Evolutionary conservation across 2,797 vertebrate species (phyloP).

Genomic region (Tadarida brasiliensis): DNA sequence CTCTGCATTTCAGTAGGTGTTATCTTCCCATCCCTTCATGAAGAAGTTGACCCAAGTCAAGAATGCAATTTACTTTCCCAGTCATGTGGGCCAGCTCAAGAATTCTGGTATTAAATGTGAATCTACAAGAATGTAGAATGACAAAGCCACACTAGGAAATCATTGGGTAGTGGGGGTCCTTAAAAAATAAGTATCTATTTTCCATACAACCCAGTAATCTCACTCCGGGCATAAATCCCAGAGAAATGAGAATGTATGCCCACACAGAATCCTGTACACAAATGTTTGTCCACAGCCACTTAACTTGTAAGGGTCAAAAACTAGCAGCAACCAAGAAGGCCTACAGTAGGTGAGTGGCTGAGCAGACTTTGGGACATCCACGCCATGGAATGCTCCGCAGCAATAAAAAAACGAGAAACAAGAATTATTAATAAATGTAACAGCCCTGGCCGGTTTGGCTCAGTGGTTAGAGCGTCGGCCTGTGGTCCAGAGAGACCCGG

Average conservation of each 20-base stretch:
- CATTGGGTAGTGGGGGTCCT: not conserved
- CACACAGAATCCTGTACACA: not conserved
- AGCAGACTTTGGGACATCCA: not conserved
- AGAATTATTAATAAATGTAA: not conserved
- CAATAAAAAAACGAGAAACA: no score
- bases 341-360: accelerated
- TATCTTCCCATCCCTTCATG: not conserved
- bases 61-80: not conserved
- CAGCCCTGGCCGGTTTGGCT: no score
- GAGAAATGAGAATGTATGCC: not conserved
- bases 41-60: not conserved
- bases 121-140: not conserved
- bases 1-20: not conserved
- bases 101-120: not conserved
- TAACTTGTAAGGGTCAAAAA: not conserved
- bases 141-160: not conserved
- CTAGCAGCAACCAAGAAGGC: not conserved
- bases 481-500: no score
- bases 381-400: no score
- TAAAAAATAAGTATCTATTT: not conserved
- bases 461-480: no score
- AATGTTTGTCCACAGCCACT: not conserved
- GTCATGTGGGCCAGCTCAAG: not conserved
- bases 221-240: not conserved
- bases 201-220: not conserved